Evolutionary conservation across 2,113 vertebrate species (phyloP).

Genomic region (Centrocercus urophasianus): DNA sequence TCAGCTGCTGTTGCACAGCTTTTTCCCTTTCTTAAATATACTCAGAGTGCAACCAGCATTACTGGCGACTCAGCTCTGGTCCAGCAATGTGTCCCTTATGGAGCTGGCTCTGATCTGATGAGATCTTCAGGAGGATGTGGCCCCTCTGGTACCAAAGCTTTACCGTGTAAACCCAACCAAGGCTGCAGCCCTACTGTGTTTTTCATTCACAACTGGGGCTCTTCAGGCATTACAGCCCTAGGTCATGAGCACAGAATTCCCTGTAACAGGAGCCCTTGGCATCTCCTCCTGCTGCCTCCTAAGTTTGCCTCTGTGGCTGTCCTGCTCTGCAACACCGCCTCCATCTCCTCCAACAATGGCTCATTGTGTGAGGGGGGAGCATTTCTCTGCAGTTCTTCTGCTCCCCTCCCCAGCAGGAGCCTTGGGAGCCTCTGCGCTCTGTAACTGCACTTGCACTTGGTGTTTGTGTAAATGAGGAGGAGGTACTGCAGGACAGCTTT

Average conservation of each 20-base stretch:
- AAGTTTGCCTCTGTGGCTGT: constrained; percentile 49
- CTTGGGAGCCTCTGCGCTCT: constrained; percentile 38
- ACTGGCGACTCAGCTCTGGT: neutral
- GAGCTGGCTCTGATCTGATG: neutral
- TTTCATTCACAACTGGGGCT: constrained; percentile 35
- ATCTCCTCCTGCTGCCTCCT: constrained; percentile 7
- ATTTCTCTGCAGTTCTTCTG: neutral
- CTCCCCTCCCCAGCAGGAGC: neutral
- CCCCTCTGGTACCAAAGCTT: neutral
- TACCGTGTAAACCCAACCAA: neutral
- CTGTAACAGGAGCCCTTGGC: constrained; percentile 55
- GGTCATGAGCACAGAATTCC: constrained; percentile 43
- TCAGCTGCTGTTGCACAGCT: neutral
- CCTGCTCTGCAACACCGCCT: constrained; percentile 31
- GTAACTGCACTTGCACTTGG: neutral
- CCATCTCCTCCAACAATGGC: constrained; percentile 65
- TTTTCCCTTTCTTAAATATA: too few relatives aligned
- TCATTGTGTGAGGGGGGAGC: constrained; percentile 69
- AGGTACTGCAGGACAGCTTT: neutral
- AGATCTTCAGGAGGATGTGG: too few relatives aligned
- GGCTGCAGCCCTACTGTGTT: constrained; percentile 26
- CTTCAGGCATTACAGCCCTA: constrained; percentile 61
- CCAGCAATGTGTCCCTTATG: neutral
- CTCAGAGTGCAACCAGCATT: neutral
- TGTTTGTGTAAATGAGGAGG: constrained; percentile 38